phyloP scores from a whole-genome alignment of 2,797 vertebrate genomes.

The Tolypeutes matacus region DNA sequence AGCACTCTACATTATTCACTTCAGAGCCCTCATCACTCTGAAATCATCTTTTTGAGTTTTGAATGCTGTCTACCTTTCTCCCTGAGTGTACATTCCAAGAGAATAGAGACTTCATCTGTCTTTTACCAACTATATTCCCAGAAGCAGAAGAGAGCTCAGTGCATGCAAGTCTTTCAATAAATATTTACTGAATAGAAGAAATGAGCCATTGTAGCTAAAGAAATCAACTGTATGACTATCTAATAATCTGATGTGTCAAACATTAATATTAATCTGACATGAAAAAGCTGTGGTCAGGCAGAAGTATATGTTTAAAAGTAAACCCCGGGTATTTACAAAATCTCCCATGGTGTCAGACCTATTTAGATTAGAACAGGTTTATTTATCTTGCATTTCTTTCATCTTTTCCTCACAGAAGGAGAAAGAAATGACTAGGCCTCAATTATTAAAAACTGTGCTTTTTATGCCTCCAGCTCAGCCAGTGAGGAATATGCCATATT shows the following conservation, averaged over 20 bases:
- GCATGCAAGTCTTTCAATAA: slow-evolving; percentile 6
- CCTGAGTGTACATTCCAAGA: background rate
- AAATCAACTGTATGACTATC: background rate
- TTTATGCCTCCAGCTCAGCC: background rate
- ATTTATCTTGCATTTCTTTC: slow-evolving; percentile 41
- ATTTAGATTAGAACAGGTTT: slow-evolving; percentile 57
- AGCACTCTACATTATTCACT: background rate
- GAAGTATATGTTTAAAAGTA: slow-evolving; percentile 34
- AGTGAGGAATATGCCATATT: background rate
- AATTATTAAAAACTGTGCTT: slow-evolving; percentile 41
- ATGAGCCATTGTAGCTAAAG: background rate
- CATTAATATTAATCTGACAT: slow-evolving; percentile 21
- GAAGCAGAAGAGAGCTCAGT: background rate
- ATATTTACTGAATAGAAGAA: slow-evolving; percentile 47
- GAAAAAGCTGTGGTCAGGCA: background rate
- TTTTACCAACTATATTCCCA: slow-evolving; percentile 38
- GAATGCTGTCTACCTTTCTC: background rate
- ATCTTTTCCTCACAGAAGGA: slow-evolving; percentile 3
- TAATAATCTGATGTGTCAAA: slow-evolving; percentile 20
- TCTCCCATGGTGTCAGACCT: background rate
- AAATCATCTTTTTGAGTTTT: background rate
- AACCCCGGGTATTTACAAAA: slow-evolving; percentile 20
- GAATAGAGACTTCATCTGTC: background rate
- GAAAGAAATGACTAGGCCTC: background rate
- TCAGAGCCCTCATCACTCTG: background rate